phyloP scores from a whole-genome alignment of 2,888 invertebrate species.

The Hydroisotoma schaefferi region DNA sequence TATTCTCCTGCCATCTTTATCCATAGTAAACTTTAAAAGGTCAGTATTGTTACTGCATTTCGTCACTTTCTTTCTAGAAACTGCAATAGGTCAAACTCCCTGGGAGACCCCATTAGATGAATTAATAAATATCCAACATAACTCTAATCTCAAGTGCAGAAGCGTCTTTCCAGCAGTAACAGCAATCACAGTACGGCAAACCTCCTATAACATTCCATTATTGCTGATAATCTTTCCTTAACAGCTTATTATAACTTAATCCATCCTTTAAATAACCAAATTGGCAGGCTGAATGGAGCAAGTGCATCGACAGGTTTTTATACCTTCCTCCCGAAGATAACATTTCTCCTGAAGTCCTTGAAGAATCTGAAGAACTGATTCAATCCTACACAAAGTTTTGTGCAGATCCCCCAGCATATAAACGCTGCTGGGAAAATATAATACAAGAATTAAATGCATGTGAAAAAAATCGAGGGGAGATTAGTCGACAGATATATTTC shows the following conservation, averaged over 20 bases:
- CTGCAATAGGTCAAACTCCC: conserved; percentile 11
- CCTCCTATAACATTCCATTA: too few relatives aligned
- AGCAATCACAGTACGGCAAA: too few relatives aligned
- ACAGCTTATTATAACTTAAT: too few relatives aligned
- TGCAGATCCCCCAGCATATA: conserved; percentile 18
- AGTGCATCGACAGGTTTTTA: conserved; percentile 1
- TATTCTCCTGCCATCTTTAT: too few relatives aligned
- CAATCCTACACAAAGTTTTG: conserved; percentile 23
- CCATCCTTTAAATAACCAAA: too few relatives aligned
- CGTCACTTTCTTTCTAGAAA: too few relatives aligned
- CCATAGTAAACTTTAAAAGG: too few relatives aligned
- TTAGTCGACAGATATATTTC: conserved; percentile 24
- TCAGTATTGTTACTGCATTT: too few relatives aligned
- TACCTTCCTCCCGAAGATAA: not conserved
- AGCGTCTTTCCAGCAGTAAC: too few relatives aligned
- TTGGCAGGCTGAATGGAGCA: conserved; percentile 2
- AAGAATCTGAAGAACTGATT: conserved; percentile 6
- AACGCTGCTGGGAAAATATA: conserved; percentile 26
- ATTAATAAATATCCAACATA: conserved; percentile 8
- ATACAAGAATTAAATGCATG: conserved; percentile 24
- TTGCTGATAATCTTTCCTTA: too few relatives aligned
- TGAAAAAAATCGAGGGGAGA: conserved; percentile 18
- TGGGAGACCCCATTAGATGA: conserved; percentile 34
- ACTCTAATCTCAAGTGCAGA: too few relatives aligned
- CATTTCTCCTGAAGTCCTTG: not conserved